Evolutionary conservation across 2,113 vertebrate genomes (phyloP), one percentile per base, ranked within the genome.

Genomic region (Mellivora capensis): DNA sequence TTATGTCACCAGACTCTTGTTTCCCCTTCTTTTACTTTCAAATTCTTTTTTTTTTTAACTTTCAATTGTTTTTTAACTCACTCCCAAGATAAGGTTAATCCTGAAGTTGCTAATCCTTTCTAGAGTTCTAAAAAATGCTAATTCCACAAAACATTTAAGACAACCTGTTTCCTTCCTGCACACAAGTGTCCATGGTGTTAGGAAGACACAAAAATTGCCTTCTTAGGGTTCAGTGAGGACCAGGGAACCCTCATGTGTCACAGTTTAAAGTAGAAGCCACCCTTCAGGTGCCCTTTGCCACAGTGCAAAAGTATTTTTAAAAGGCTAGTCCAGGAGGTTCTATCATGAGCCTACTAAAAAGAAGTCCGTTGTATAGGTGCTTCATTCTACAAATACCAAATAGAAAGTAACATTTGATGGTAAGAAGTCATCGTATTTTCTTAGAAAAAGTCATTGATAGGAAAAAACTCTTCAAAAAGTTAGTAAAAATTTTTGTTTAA

Each of bases 361-460:
- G 57, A 86, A 89, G 39, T 34, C 59, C 71, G 17, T 20, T 69
- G 59, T 39, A 10, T 10, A 81, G 37, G 29, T 79, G 31, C 80
- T 93, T 94, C 71, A 76, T 79, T 94, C 52, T 67, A 95, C 3
- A 72, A 93, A 72, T n/a, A 84, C 69, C 54, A 87, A 97, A 44
- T 64, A 25, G 87, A 92, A 94, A 94, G 44, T 77, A 71, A 61
- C 76, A 8, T 47, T n/a, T 82, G 49, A 71, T 31, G 4, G 17
- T 62, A 90, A 42, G 21, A 90, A 90, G 61, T 42, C 67, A 90
- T 82, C 74, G n/a, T 74, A 93, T 62, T 91, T 54, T 54, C 52
- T 54, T 74, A 90, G 18, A 91, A 96, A 85, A 25, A 85, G 29
- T 90, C 27, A 92, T 29, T 82, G 84, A 61, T 34, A 80, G 74